These are phyloP conservation scores for Apogon hyalosoma DNA, from an alignment of 2,797 vertebrate species.

Conservation along the genomic window DNA sequence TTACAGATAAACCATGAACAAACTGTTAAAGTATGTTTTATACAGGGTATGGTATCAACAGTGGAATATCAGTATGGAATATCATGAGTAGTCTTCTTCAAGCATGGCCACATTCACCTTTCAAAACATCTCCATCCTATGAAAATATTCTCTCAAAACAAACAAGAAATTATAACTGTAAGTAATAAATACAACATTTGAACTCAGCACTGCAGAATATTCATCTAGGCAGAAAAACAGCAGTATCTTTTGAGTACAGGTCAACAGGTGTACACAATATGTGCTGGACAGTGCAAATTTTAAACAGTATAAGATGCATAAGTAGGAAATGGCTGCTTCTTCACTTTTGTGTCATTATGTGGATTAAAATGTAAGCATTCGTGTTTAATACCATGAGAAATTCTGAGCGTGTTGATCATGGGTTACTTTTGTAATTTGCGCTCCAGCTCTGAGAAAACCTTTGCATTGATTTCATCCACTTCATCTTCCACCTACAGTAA, in stretches of 20 bases:
- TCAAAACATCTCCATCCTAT: constrained; percentile 27
- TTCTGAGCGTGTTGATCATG: neutral
- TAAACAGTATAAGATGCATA: constrained; percentile 34
- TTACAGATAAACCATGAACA: constrained; percentile 8
- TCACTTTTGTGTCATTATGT: neutral
- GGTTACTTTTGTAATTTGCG: constrained; percentile 80
- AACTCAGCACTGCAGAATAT: constrained; percentile 21
- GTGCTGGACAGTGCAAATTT: constrained; percentile 4
- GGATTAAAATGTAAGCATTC: neutral
- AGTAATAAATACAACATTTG: constrained; percentile 67
- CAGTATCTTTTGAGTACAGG: constrained; percentile 13
- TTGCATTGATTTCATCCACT: constrained; percentile 84
- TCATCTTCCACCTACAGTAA: constrained; percentile 84
- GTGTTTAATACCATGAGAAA: neutral
- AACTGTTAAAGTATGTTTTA: neutral
- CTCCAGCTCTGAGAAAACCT: constrained; percentile 84
- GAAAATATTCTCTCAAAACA: constrained; percentile 60
- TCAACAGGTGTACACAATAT: constrained; percentile 33
- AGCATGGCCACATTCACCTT: neutral
- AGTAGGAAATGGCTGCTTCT: constrained; percentile 5
- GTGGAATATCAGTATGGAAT: too few relatives aligned
- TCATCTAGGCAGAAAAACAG: constrained; percentile 14
- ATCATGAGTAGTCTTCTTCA: neutral
- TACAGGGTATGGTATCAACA: neutral
- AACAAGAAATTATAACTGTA: constrained; percentile 39